A percentile compares a stretch with the other conserved stretches of the same genome.
Conservation (phyloP, 2,113 vertebrate genomes). For the Notothenia rossii region DNA sequence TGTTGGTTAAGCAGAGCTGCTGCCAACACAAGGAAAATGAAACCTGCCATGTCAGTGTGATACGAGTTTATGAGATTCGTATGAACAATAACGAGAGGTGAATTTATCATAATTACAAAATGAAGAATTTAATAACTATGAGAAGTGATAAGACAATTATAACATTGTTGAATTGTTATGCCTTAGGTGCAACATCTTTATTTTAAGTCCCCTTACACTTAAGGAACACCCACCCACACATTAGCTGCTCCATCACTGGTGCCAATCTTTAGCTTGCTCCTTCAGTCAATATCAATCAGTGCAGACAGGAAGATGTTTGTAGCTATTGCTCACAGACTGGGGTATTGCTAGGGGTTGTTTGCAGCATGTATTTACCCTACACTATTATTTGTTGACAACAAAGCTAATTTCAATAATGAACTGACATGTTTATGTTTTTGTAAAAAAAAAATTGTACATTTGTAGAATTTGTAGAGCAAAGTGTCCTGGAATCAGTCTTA, state of each 20-base stretch:
- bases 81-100: conserved; percentile 5
- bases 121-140: background rate
- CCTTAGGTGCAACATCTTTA: background rate
- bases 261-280: conserved; percentile 34
- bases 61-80: background rate
- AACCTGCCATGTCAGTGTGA: background rate
- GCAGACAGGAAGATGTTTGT: conserved; percentile 40
- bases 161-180: background rate
- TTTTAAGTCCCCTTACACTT: background rate
- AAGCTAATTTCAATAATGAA: background rate
- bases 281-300: conserved; percentile 49
- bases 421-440: background rate
- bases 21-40: background rate
- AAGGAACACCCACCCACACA: background rate
- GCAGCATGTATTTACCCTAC: background rate
- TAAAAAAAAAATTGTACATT: background rate
- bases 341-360: conserved; percentile 18
- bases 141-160: background rate
- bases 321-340: conserved; percentile 26
- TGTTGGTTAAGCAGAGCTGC: background rate
- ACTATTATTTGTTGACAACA: conserved; percentile 11
- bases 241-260: conserved; percentile 6
- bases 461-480: background rate
- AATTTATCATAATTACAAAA: conserved; percentile 1
- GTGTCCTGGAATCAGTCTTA: background rate